Conservation (phyloP, 2,888 invertebrate genomes). For the Dioctria linearis region DNA sequence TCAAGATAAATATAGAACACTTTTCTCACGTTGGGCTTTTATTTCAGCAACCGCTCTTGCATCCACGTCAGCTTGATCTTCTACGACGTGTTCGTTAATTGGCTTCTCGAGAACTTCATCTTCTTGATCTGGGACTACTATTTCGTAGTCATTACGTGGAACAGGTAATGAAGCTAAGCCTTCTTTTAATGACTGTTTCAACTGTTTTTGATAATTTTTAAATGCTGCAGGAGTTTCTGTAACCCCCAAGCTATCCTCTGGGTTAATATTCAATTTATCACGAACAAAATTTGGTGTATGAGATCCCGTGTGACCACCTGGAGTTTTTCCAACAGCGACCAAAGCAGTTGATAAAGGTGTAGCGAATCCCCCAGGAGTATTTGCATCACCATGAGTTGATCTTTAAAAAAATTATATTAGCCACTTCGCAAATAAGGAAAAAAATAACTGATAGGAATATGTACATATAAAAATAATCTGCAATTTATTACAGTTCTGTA, state of each 20-base stretch:
- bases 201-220: slow-evolving; percentile 80
- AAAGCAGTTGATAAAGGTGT: slow-evolving; percentile 74
- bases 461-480: no score
- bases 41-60: slow-evolving; percentile 79
- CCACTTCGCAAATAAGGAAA: slow-evolving; percentile 3
- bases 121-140: slow-evolving; percentile 93
- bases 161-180: slow-evolving; percentile 87
- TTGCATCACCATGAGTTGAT: slow-evolving; percentile 78
- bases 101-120: slow-evolving; percentile 72
- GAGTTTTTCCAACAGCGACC: slow-evolving; percentile 67
- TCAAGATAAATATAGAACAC: slow-evolving; percentile 14
- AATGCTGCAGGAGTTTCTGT: slow-evolving; percentile 81
- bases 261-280: slow-evolving; percentile 96
- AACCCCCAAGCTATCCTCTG: slow-evolving; percentile 83
- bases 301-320: slow-evolving; percentile 49
- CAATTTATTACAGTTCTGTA: no score
- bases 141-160: slow-evolving; percentile 98
- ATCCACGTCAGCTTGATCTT: slow-evolving; percentile 92
- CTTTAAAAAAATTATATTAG: slow-evolving; percentile 68
- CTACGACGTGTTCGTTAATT: slow-evolving; percentile 73
- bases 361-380: slow-evolving; percentile 77
- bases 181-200: slow-evolving; percentile 82
- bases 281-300: slow-evolving; percentile 84
- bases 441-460: no score
- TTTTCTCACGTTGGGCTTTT: slow-evolving; percentile 75